Evolutionary conservation across 1,140 invertebrate species (phyloP).

Genomic region (Diorhabda elongata): DNA sequence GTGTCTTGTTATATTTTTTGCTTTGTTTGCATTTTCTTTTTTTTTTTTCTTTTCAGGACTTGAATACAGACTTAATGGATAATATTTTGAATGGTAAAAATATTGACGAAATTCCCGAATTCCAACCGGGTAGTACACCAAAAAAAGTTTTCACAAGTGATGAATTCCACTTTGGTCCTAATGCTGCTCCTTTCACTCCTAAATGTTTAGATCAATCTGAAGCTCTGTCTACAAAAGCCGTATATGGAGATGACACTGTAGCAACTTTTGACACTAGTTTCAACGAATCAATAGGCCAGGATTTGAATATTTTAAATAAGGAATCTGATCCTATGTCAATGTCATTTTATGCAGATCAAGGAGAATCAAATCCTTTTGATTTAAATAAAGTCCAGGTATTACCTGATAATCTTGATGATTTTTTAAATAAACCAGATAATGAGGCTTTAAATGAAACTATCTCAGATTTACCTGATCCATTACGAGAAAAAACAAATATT

Average conservation of each 20-base stretch:
- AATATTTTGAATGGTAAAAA: slow-evolving; percentile 44
- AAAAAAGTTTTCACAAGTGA: slow-evolving; percentile 26
- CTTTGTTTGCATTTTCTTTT: slow-evolving; percentile 7
- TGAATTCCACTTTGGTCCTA: slow-evolving; percentile 45
- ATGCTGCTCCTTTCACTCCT: slow-evolving; percentile 38
- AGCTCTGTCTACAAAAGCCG: slow-evolving; percentile 51
- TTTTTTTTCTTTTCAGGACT: slow-evolving; percentile 32
- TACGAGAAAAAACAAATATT: slow-evolving; percentile 17
- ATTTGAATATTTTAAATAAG: slow-evolving; percentile 20
- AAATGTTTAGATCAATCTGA: slow-evolving; percentile 50
- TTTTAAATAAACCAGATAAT: slow-evolving; percentile 40
- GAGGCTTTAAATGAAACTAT: slow-evolving; percentile 33
- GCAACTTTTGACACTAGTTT: slow-evolving; percentile 28
- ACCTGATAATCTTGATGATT: slow-evolving; percentile 55
- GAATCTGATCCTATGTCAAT: slow-evolving; percentile 64
- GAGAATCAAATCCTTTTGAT: slow-evolving; percentile 48
- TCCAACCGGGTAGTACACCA: slow-evolving; percentile 37
- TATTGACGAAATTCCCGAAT: slow-evolving; percentile 44
- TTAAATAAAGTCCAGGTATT: slow-evolving; percentile 59
- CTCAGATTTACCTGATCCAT: slow-evolving; percentile 35
- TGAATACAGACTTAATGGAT: slow-evolving; percentile 38
- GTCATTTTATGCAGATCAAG: slow-evolving; percentile 63
- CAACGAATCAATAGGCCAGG: slow-evolving; percentile 20
- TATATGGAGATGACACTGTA: slow-evolving; percentile 51
- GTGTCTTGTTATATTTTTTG: too few species aligned